A percentile compares a stretch with the other conserved stretches of the same genome.
Conservation (phyloP, 2,797 vertebrate species). For the Loris lydekkerianus region DNA sequence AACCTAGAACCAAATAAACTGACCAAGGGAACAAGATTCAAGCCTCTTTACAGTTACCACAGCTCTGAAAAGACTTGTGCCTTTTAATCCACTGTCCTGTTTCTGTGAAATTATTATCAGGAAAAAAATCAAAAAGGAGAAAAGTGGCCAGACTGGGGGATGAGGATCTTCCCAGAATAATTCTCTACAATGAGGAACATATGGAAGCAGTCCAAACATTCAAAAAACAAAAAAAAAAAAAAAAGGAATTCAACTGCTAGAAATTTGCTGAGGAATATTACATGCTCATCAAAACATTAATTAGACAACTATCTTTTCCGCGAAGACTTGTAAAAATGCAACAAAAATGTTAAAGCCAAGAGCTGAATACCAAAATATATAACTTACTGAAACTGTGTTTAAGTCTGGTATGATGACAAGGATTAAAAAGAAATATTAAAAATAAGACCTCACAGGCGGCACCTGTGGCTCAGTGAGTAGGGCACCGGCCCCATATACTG, state of each 20-base stretch:
- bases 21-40: background rate
- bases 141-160: background rate
- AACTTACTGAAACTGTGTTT: background rate
- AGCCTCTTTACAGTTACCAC: background rate
- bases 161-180: background rate
- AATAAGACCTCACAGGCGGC: background rate
- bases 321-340: background rate
- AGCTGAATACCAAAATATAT: background rate
- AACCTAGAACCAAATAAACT: constrained; percentile 31
- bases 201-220: background rate
- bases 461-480: too few species aligned
- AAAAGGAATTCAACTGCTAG: background rate
- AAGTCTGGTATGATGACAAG: background rate
- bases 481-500: too few species aligned
- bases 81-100: background rate
- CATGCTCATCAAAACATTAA: background rate
- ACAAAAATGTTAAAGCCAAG: background rate
- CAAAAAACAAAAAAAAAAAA: background rate
- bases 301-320: background rate
- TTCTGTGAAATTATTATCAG: background rate
- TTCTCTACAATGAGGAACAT: background rate
- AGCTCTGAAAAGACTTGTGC: background rate
- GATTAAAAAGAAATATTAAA: background rate
- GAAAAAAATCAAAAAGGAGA: background rate
- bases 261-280: background rate